These are phyloP conservation scores for Bugula neritina DNA, from an alignment of 2,888 invertebrate species.

Conservation along the genomic window DNA sequence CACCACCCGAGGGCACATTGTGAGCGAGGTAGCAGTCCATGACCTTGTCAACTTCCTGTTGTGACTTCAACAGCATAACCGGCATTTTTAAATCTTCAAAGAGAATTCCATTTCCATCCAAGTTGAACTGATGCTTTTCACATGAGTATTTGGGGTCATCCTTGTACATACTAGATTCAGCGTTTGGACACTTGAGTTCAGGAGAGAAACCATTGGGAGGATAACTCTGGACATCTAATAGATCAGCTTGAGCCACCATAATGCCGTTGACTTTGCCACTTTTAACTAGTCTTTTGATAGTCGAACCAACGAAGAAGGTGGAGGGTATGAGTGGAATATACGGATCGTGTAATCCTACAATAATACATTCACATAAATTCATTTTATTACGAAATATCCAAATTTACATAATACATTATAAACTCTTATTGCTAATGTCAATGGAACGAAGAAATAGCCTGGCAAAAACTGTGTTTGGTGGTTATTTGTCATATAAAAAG, in stretches of 20 bases:
- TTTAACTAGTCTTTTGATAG: conserved; percentile 42
- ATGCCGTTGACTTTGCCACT: conserved; percentile 55
- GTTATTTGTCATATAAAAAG: no score
- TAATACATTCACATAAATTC: neutral
- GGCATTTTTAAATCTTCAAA: conserved; percentile 80
- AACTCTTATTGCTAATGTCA: neutral
- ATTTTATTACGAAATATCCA: neutral
- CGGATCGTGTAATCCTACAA: conserved; percentile 64
- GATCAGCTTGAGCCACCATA: conserved; percentile 46
- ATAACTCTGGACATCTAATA: conserved; percentile 32
- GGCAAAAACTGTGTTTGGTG: no score
- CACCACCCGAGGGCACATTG: conserved; percentile 59
- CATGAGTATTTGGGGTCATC: conserved; percentile 38
- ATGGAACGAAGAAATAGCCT: neutral
- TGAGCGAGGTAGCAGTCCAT: conserved; percentile 61
- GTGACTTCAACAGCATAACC: conserved; percentile 68
- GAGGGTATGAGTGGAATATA: conserved; percentile 65
- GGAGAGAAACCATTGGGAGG: conserved; percentile 53
- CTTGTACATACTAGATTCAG: conserved; percentile 59
- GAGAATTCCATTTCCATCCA: conserved; percentile 67
- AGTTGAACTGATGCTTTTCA: conserved; percentile 65
- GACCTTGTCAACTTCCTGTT: conserved; percentile 58
- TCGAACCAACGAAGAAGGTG: conserved; percentile 39
- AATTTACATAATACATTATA: neutral
- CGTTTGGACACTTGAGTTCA: conserved; percentile 78